A percentile compares a stretch with the other conserved stretches of the same genome.
These are phyloP conservation scores for Drosophila lutescens DNA, from an alignment of 2,888 invertebrate species.

Conservation along the genomic window DNA sequence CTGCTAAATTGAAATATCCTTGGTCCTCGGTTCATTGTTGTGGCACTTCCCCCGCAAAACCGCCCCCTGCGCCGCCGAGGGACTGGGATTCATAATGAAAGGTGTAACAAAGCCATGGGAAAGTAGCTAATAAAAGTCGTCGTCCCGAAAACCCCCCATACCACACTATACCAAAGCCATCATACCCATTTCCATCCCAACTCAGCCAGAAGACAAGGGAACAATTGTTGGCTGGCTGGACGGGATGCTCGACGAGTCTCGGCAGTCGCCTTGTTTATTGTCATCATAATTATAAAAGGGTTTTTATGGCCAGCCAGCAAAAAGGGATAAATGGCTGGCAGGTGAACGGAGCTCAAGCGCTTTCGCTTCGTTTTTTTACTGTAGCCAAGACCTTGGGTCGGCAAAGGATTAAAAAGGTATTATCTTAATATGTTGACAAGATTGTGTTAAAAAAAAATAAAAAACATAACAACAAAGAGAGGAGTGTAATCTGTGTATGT, in stretches of 20 bases:
- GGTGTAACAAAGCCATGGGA: constrained; percentile 74
- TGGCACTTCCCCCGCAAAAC: constrained; percentile 39
- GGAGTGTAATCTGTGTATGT: constrained; percentile 15
- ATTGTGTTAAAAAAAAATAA: constrained; percentile 75
- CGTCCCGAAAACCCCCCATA: constrained; percentile 38
- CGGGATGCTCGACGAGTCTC: constrained; percentile 15
- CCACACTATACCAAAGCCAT: constrained; percentile 9
- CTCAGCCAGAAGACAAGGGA: constrained; percentile 49
- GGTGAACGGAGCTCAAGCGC: constrained; percentile 51
- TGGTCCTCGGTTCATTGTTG: constrained; percentile 67
- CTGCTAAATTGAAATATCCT: constrained; percentile 78
- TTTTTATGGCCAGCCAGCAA: constrained; percentile 65
- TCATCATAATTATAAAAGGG: constrained; percentile 79
- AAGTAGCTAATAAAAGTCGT: constrained; percentile 76
- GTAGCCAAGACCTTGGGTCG: constrained; percentile 71
- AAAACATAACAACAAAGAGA: constrained; percentile 31
- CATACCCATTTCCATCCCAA: constrained; percentile 21
- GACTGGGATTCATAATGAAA: constrained; percentile 61
- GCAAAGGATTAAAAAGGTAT: constrained; percentile 78
- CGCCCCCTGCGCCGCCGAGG: not conserved
- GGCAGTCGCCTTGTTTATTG: constrained; percentile 70
- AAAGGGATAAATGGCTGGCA: constrained; percentile 64
- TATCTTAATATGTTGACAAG: constrained; percentile 81
- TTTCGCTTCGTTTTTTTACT: constrained; percentile 8
- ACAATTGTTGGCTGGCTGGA: constrained; percentile 43